A percentile compares a stretch with the other conserved stretches of the same genome.
These are phyloP conservation scores for Rhynchomys soricoides DNA, from an alignment of 2,113 vertebrate genomes.

Conservation along the genomic window DNA sequence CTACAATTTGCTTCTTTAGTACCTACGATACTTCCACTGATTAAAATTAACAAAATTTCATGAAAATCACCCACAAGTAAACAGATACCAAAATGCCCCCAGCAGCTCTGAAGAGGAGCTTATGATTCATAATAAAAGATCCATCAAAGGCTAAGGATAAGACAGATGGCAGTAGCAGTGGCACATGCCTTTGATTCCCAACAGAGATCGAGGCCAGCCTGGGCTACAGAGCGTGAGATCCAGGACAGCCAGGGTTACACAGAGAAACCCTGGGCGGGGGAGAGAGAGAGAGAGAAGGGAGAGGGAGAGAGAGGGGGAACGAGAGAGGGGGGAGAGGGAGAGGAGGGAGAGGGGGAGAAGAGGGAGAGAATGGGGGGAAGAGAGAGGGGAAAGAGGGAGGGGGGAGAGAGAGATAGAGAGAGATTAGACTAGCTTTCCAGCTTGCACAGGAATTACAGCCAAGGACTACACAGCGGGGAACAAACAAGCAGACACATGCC, in stretches of 20 bases:
- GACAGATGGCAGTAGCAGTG: neutral
- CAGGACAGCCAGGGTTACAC: neutral
- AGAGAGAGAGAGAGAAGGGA: neutral
- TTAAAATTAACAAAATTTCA: conserved; percentile 51
- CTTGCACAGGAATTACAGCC: neutral
- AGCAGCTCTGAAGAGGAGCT: neutral
- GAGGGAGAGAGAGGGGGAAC: no score
- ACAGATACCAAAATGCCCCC: neutral
- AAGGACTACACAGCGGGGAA: neutral
- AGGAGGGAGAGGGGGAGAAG: no score
- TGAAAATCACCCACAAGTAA: neutral
- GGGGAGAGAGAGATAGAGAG: no score
- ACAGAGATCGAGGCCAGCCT: neutral
- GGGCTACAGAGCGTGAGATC: neutral
- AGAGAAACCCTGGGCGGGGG: neutral
- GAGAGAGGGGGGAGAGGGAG: neutral
- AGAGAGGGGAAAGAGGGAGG: neutral
- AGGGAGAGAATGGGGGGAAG: no score
- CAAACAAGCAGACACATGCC: neutral
- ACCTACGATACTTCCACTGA: neutral
- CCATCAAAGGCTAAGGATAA: neutral
- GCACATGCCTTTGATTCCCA: neutral
- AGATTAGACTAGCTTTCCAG: neutral
- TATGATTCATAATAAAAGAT: conserved; percentile 11
- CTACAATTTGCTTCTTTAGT: neutral